phyloP scores from a whole-genome alignment of 2,888 invertebrate species.

The Syrphus vitripennis region DNA sequence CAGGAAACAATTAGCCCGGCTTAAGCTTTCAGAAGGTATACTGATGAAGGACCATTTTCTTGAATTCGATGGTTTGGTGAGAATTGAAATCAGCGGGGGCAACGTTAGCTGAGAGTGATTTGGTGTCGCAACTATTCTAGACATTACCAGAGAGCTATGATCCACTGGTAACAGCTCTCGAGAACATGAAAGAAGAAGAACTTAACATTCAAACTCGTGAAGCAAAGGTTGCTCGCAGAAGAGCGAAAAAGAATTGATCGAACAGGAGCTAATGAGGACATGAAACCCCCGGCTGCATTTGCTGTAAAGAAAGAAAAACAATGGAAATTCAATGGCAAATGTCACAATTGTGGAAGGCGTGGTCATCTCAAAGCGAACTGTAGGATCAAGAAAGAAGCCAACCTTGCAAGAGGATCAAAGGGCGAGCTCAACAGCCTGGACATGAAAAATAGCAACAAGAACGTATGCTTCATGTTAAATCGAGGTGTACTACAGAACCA shows the following conservation, averaged over 20 bases:
- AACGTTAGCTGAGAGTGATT: not conserved
- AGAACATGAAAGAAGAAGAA: too few relatives aligned
- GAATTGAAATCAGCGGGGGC: not conserved
- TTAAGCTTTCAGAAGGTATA: not conserved
- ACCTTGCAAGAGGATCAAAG: not conserved
- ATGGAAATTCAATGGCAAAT: too few relatives aligned
- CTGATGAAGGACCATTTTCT: not conserved
- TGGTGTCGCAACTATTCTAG: not conserved
- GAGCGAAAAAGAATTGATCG: too few relatives aligned
- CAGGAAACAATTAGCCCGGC: not conserved
- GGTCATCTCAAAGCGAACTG: not conserved
- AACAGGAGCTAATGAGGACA: not conserved
- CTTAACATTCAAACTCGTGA: too few relatives aligned
- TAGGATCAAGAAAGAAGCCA: not conserved
- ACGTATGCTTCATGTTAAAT: not conserved
- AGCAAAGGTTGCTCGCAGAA: too few relatives aligned
- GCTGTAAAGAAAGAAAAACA: not conserved
- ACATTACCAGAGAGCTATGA: not conserved
- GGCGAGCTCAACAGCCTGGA: too few relatives aligned
- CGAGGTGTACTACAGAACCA: too few relatives aligned
- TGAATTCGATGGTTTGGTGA: not conserved
- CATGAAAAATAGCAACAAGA: not conserved
- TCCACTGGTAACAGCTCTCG: too few relatives aligned
- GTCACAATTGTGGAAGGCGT: not conserved
- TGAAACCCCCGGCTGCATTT: not conserved